Conservation (phyloP, 2,888 invertebrate species). For the Oxytorus armatus region DNA sequence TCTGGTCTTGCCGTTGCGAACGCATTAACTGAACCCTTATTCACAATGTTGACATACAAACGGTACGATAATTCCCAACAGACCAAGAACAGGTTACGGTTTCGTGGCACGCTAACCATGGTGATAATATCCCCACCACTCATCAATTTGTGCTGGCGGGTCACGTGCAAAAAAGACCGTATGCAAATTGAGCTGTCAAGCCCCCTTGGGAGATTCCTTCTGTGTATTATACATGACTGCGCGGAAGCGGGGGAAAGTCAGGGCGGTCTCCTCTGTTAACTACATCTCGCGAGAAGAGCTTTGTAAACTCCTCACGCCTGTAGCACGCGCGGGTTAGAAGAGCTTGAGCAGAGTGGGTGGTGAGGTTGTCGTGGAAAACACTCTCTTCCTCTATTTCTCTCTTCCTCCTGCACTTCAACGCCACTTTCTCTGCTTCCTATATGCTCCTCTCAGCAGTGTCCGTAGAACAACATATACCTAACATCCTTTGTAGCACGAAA, state of each 20-base stretch:
- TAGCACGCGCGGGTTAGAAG: constrained; percentile 66
- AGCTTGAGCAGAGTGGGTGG: constrained; percentile 61
- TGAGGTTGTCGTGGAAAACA: constrained; percentile 56
- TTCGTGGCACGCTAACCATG: constrained; percentile 32
- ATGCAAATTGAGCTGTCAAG: constrained; percentile 82
- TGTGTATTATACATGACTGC: constrained; percentile 79
- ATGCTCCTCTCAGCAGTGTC: constrained; percentile 51
- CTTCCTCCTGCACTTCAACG: constrained; percentile 11
- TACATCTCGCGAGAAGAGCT: constrained; percentile 79
- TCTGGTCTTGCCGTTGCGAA: not conserved
- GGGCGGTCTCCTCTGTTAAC: constrained; percentile 75
- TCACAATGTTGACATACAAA: constrained; percentile 19
- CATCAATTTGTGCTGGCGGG: constrained; percentile 56
- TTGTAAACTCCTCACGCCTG: constrained; percentile 82
- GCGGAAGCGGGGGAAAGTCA: constrained; percentile 61
- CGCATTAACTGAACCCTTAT: constrained; percentile 8
- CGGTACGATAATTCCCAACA: constrained; percentile 37
- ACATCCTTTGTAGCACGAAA: constrained; percentile 50
- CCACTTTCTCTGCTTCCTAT: constrained; percentile 28
- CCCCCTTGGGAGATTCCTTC: constrained; percentile 78
- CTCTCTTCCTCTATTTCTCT: constrained; percentile 4
- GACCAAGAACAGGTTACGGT: constrained; percentile 28
- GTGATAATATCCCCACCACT: constrained; percentile 32
- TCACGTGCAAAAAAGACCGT: constrained; percentile 74
- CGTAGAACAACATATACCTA: constrained; percentile 39